phyloP scores from a whole-genome alignment of 2,797 vertebrate species.

The Fistularia tabacaria region DNA sequence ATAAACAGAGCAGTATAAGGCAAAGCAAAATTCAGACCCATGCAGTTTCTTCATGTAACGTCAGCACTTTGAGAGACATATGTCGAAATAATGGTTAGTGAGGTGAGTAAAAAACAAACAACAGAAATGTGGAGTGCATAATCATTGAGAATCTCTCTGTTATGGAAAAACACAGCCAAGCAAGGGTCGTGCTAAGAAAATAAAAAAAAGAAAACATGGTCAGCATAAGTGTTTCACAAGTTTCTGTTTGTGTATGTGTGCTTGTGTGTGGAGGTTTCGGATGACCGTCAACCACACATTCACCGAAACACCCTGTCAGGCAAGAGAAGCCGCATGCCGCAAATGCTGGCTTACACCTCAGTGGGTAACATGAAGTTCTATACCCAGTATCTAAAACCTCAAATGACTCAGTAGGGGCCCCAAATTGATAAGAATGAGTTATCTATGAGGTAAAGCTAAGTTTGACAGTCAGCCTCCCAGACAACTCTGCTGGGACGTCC shows the following conservation, averaged over 20 bases:
- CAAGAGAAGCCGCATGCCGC: slow-evolving; percentile 8
- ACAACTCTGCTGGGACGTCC: too few relatives aligned
- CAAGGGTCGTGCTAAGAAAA: slow-evolving; percentile 8
- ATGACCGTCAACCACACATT: slow-evolving; percentile 22
- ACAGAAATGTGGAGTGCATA: slow-evolving; percentile 18
- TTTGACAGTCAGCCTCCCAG: too few relatives aligned
- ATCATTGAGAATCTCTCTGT: slow-evolving; percentile 19
- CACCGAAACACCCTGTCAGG: slow-evolving; percentile 17
- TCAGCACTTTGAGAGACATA: slow-evolving; percentile 37
- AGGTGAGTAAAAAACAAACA: slow-evolving; percentile 28
- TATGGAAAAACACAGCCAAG: slow-evolving; percentile 19
- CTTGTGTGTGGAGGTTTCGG: too few relatives aligned
- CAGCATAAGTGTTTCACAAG: slow-evolving; percentile 21
- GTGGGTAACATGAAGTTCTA: too few relatives aligned
- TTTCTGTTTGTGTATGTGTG: slow-evolving; percentile 33
- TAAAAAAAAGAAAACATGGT: not conserved
- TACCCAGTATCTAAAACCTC: too few relatives aligned
- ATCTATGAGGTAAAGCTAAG: too few relatives aligned
- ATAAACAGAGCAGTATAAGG: slow-evolving; percentile 54
- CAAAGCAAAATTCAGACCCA: slow-evolving; percentile 42
- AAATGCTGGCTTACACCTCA: not conserved
- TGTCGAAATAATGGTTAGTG: slow-evolving; percentile 9
- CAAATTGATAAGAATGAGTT: too few relatives aligned
- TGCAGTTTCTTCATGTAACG: slow-evolving; percentile 36
- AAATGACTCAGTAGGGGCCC: too few relatives aligned